Evolutionary conservation across 2,113 vertebrate species (phyloP).

Genomic region (Pteruthius melanotis): DNA sequence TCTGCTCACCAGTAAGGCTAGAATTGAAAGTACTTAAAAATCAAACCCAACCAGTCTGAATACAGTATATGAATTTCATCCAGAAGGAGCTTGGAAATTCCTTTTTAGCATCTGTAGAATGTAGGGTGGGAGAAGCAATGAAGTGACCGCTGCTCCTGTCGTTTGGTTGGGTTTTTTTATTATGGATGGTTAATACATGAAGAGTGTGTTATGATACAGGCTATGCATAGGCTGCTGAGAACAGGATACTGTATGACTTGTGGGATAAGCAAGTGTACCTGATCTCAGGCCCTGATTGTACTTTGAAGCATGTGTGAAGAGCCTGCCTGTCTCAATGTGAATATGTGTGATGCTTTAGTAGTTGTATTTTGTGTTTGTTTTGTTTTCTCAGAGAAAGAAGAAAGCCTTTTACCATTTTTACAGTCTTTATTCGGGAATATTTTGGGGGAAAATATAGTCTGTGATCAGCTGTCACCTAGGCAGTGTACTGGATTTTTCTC

Average conservation of each 20-base stretch:
- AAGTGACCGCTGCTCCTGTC: not conserved
- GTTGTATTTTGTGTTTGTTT: not conserved
- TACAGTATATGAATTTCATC: not conserved
- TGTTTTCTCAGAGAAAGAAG: not conserved
- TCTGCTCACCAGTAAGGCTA: not conserved
- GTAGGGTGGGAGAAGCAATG: not conserved
- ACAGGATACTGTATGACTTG: not conserved
- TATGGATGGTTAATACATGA: not conserved
- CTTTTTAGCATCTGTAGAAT: not conserved
- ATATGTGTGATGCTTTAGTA: rapidly evolving
- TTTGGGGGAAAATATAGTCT: not conserved
- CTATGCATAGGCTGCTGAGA: not conserved
- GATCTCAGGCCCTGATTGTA: not conserved
- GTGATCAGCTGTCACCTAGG: not conserved
- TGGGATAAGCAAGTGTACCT: not conserved
- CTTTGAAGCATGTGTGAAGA: not conserved
- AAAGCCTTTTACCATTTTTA: not conserved
- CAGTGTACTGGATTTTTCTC: not conserved
- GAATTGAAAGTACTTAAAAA: not conserved
- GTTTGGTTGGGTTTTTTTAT: not conserved
- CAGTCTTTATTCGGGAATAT: not conserved
- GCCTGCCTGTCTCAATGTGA: not conserved
- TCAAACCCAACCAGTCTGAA: not conserved
- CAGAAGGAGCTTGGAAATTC: not conserved
- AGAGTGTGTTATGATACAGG: not conserved